Base-by-base conservation (phyloP, 1,140 invertebrate genomes). In the Gonioctena quinquepunctata region DNA sequence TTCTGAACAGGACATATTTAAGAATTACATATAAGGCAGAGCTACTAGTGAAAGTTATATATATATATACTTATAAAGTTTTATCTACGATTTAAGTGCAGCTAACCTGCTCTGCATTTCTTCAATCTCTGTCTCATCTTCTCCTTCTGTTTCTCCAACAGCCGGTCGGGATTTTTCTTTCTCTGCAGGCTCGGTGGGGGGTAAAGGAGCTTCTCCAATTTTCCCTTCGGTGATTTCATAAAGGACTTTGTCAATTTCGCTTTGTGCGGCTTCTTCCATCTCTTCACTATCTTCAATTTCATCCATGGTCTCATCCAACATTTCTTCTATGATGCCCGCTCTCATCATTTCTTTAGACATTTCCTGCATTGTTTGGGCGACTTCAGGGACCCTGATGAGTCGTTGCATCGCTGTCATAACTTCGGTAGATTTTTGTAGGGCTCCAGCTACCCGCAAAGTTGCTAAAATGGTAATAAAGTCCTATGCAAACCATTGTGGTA, bases 311-410 rank as follows among this genome's bases (percentile, higher is more conserved):
- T 99, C 98, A 75, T 99, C 97, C 48, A 99, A 85, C 97, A 99
- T 99, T 86, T 99, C 97, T 82, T 99, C 97, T 68, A 99, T 96
- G 52, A 99, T 98, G n/a, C 97, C 96, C 4, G 97, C 96, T 84
- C 93, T 96, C 94, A 97, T 99, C 97, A 99, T 99, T 88, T 99
- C 97, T 84, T 96, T 97, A 0, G 96, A 98, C 84, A 99, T 87
- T 76, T 99, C 97, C 79, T 96, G 90, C 98, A 99, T 99, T 0
- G 96, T 97, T 16, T 91, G 90, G 1, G 95, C 94, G 18, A 99
- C 91, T 85, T 99, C 97, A 0, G 96, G 96, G 3, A 99, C 87
- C 76, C 92, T 90, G 0, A 99, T 85, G 6, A 99, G 83, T 27
- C 89, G 89, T 79, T 99, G 96, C 96, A 99, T 99, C 1, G 94